phyloP scores from a whole-genome alignment of 2,888 invertebrate genomes.

The Drosophila ezoana region DNA sequence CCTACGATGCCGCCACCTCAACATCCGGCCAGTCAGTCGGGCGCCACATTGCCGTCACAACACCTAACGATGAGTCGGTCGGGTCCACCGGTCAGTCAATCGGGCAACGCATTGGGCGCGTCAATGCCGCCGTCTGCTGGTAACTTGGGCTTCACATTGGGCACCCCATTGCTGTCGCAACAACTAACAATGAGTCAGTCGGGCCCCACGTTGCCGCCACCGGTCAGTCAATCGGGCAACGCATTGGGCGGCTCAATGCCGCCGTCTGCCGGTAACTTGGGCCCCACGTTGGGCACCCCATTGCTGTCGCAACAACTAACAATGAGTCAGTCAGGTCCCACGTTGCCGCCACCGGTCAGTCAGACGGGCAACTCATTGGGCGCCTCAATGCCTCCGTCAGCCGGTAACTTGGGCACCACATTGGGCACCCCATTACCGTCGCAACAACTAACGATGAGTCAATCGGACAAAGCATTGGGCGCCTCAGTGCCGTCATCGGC shows the following conservation, averaged over 20 bases:
- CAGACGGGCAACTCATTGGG: not conserved
- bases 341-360: constrained; percentile 6
- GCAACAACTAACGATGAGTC: not conserved
- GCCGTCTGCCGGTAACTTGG: not conserved
- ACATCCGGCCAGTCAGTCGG: no score
- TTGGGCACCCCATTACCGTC: not conserved
- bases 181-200: not conserved
- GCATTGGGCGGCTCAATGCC: not conserved
- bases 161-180: not conserved
- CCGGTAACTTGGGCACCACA: no score
- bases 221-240: constrained; percentile 4
- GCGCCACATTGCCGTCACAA: not conserved
- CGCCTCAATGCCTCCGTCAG: not conserved
- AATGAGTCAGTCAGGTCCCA: not conserved
- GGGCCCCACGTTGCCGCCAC: constrained; percentile 5
- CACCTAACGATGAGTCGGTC: not conserved
- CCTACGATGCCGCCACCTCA: no score
- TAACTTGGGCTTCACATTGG: no score
- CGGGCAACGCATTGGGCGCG: no score
- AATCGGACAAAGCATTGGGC: no score
- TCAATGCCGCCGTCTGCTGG: no score
- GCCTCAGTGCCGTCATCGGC: not conserved
- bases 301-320: no score
- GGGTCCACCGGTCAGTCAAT: no score
- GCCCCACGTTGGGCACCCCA: not conserved